Evolutionary conservation across 2,888 invertebrate genomes (phyloP), one percentile per base, ranked within the genome.

Genomic region (Epicampocera succincta): DNA sequence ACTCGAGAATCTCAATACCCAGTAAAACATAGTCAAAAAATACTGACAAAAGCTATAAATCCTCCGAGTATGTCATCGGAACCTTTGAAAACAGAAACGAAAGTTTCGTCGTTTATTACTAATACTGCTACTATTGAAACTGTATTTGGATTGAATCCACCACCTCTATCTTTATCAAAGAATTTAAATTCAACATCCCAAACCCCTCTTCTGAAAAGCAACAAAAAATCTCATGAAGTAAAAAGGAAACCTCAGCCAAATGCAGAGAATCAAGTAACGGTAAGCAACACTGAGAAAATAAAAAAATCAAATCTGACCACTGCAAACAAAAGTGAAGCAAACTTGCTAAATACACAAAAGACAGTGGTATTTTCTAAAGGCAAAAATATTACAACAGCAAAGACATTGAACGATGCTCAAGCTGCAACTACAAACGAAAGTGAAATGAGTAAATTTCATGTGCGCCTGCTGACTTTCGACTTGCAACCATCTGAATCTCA

Each of bases 401-500:
- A 17, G 1, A 44, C 44, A 11, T 44, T 44, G n/a, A 13, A n/a
- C n/a, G n/a, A 11, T 42, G 12, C 11, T n/a, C 12, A 11, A 8
- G 17, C 15, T 25, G 38, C 0, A 15, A 1, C 1, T 12, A 3
- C 11, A 52, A 19, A 38, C 9, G 54, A 56, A 56, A 52, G 52
- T 25, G 38, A 21, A 61, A 61, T 29, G 29, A 6, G n/a, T n/a
- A 29, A 29, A 29, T 3, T 29, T 6, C 29, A 38, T 52, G 61
- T 61, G 3, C 44, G 11, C n/a, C 50, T 61, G 15, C 52, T 15
- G 0, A 1, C 58, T n/a, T 21, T 17, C 0, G 48, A 29, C 15
- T 56, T 76, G 15, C 61, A 46, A 38, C 69, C 76, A 19, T 76
- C 76, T n/a, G 69, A 69, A 73, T 17, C 40, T 0, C 58, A 66